Percentiles rank a stretch among this genome's conserved stretches.
phyloP scores from a whole-genome alignment of 2,113 vertebrate genomes.

The Emydocephalus ijimae region DNA sequence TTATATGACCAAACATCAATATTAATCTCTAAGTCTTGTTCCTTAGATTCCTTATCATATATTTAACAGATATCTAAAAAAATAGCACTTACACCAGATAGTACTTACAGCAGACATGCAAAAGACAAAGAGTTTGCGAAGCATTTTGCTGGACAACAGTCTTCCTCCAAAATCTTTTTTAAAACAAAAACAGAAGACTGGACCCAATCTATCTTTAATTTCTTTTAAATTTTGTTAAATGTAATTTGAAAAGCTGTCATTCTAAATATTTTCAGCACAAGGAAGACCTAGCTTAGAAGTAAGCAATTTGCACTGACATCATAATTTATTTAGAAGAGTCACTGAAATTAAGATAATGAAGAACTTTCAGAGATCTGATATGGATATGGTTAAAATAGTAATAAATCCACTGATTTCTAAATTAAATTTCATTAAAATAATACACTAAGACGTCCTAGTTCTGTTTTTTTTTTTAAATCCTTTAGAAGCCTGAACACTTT shows the following conservation, averaged over 20 bases:
- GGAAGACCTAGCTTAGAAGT: constrained; percentile 11
- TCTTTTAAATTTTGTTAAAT: constrained; percentile 25
- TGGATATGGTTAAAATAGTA: constrained; percentile 32
- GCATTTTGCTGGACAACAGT: not conserved
- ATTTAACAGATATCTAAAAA: not conserved
- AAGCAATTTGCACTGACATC: constrained; percentile 4
- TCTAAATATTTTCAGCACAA: constrained; percentile 2
- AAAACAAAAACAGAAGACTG: not conserved
- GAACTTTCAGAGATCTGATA: constrained; percentile 56
- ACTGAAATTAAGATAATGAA: constrained; percentile 31
- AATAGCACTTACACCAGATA: not conserved
- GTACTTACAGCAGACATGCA: not conserved
- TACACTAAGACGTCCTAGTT: constrained; percentile 32
- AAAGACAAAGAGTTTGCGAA: not conserved
- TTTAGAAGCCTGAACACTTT: not conserved
- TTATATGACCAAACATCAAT: not conserved
- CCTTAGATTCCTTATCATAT: not conserved
- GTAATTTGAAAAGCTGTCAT: constrained; percentile 36
- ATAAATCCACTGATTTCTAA: constrained; percentile 39
- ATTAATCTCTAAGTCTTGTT: not conserved
- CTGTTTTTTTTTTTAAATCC: not conserved
- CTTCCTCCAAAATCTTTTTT: constrained; percentile 4
- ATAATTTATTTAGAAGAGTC: constrained; percentile 9
- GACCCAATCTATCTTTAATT: not conserved
- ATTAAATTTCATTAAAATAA: constrained; percentile 55